A percentile compares a stretch with the other conserved stretches of the same genome.
phyloP scores from a whole-genome alignment of 30 jellyfish, hydroid and myxozoan genomes.

The Chrysaora quinquecirrha region DNA sequence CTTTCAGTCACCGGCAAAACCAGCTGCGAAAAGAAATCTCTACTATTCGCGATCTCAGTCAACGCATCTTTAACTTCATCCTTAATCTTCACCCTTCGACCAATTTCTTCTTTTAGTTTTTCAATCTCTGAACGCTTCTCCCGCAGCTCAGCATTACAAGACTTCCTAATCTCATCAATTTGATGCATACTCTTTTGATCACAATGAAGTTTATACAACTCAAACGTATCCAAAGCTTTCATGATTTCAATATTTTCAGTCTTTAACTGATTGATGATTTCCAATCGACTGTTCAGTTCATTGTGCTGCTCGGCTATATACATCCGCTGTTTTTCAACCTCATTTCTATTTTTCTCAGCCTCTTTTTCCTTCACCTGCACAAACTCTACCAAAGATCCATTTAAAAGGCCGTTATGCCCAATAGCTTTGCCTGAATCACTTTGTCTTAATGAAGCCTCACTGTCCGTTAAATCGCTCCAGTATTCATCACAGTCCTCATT shows the following conservation, averaged over 20 bases:
- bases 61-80: neutral
- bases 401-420: neutral
- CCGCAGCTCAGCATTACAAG: slow-evolving; percentile 2
- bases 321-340: neutral
- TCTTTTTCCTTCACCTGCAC: slow-evolving; percentile 16
- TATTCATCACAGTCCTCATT: neutral
- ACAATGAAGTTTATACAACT: neutral
- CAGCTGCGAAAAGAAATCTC: no score
- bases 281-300: slow-evolving; percentile 26
- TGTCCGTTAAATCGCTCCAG: neutral
- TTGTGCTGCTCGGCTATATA: slow-evolving; percentile 14
- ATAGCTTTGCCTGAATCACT: no score
- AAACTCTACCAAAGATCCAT: neutral
- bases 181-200: slow-evolving; percentile 10
- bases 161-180: slow-evolving; percentile 3
- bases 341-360: slow-evolving; percentile 2
- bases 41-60: neutral
- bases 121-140: slow-evolving; percentile 17
- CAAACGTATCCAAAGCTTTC: slow-evolving; percentile 39
- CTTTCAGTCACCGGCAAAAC: neutral
- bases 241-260: slow-evolving; percentile 40
- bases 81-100: neutral
- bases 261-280: slow-evolving; percentile 1
- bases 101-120: neutral
- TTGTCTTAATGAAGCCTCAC: neutral